Percentiles rank a stretch among this genome's conserved stretches.
Evolutionary conservation across 2,113 vertebrate genomes (phyloP).

Genomic region (Hydrolagus affinis): DNA sequence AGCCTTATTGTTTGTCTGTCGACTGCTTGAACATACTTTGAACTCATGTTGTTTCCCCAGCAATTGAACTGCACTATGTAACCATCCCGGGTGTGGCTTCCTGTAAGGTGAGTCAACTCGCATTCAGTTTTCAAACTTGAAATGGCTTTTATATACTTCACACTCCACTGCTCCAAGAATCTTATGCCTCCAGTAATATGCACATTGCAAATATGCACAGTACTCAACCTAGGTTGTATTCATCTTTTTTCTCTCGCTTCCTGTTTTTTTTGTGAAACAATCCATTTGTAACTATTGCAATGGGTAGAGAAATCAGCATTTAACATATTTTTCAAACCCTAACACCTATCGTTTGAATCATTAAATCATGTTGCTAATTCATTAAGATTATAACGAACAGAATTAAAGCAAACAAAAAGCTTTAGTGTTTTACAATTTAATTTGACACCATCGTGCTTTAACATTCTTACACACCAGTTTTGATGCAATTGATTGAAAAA

Average conservation of each 20-base stretch:
- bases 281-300: neutral
- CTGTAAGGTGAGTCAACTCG: constrained; percentile 1
- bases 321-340: neutral
- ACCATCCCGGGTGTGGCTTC: neutral
- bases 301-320: neutral
- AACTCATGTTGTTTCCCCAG: neutral
- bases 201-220: neutral
- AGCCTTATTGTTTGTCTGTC: neutral
- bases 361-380: neutral
- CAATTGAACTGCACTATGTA: neutral
- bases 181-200: neutral
- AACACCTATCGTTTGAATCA: neutral
- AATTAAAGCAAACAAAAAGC: neutral
- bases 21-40: neutral
- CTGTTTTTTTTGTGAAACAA: neutral
- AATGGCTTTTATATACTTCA: neutral
- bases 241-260: neutral
- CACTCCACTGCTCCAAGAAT: neutral
- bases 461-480: neutral
- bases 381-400: neutral
- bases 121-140: constrained; percentile 8
- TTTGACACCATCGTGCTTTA: neutral
- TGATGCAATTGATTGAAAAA: no score
- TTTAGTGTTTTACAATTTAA: no score
- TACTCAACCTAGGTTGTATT: neutral